Conservation (phyloP, 2,888 invertebrate genomes). For the Athripsodes cinereus region DNA sequence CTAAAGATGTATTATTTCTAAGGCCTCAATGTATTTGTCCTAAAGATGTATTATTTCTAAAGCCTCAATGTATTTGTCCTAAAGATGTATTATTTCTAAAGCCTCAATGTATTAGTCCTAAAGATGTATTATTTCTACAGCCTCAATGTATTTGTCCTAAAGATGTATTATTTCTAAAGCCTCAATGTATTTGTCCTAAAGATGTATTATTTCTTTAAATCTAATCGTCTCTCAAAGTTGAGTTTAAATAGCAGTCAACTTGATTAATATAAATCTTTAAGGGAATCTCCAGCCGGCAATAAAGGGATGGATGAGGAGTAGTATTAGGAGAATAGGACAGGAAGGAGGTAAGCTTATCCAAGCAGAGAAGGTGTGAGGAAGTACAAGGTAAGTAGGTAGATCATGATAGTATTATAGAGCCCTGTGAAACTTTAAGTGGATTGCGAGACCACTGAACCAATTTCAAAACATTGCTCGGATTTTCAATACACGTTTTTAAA, state of each 20-base stretch:
- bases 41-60: too few species aligned
- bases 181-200: too few species aligned
- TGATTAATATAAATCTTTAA: background rate
- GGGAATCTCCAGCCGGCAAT: background rate
- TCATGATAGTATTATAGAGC: background rate
- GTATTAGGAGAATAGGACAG: background rate
- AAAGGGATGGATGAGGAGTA: background rate
- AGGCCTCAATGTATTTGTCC: too few species aligned
- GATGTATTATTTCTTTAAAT: too few species aligned
- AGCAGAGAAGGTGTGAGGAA: background rate
- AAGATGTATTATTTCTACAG: too few species aligned
- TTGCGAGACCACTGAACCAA: constrained; percentile 22
- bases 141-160: too few species aligned
- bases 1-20: too few species aligned
- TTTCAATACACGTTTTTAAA: background rate
- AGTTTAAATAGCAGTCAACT: background rate
- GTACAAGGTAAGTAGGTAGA: background rate
- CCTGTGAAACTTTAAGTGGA: constrained; percentile 25
- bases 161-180: too few species aligned
- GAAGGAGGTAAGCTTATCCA: background rate
- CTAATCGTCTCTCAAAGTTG: background rate
- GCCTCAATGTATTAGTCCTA: too few species aligned
- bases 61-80: too few species aligned
- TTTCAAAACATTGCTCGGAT: constrained; percentile 9
- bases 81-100: too few species aligned